Conservation (phyloP, 2,797 vertebrate genomes). For the Alectoris magna region DNA sequence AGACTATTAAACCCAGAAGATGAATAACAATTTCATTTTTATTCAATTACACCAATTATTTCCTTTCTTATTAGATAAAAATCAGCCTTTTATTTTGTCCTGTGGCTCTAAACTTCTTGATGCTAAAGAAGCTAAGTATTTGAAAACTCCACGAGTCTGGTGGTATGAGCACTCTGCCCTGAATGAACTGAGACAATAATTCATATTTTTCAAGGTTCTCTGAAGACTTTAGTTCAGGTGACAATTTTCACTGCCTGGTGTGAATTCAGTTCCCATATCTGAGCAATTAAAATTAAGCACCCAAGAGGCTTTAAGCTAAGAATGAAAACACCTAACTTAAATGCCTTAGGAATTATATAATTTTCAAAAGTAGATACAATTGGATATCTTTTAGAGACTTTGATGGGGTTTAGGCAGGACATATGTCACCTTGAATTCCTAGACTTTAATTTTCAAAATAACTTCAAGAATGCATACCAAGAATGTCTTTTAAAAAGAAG, state of each 20-base stretch:
- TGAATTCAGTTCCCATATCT: background rate
- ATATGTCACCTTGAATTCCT: background rate
- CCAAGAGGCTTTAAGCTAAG: background rate
- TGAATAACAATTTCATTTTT: background rate
- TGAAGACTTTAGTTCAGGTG: background rate
- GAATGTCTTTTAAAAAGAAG: background rate
- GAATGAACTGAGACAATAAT: background rate
- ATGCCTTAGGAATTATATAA: background rate
- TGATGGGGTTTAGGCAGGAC: background rate
- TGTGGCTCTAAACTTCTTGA: background rate
- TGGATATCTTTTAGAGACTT: background rate
- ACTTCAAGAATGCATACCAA: background rate
- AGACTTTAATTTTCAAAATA: background rate
- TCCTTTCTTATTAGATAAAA: background rate
- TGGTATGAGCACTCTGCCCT: background rate
- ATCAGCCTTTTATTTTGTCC: background rate
- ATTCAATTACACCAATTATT: background rate
- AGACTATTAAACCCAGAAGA: background rate
- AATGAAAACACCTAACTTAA: conserved; percentile 18
- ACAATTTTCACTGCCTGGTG: background rate
- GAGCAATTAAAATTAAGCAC: conserved; percentile 19
- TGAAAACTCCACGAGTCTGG: background rate
- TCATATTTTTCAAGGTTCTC: background rate
- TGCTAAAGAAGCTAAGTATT: background rate
- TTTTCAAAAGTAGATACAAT: background rate